phyloP scores from a whole-genome alignment of 2,797 vertebrate genomes.

The Natrix natrix region DNA sequence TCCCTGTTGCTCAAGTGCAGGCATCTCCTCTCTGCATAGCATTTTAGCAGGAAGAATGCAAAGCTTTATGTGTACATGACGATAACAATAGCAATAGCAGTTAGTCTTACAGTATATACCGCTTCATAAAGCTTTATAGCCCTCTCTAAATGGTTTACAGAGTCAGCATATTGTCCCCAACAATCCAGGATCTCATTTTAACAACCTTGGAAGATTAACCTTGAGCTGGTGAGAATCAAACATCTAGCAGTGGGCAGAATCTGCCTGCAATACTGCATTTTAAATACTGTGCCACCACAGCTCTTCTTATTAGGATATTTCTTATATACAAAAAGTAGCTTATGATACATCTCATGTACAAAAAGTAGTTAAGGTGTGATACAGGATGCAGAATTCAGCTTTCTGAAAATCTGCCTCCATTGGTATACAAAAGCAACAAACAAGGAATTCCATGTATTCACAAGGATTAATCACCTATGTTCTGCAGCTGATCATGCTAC shows the following conservation, averaged over 20 bases:
- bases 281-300: not conserved
- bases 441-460: not conserved
- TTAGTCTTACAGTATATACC: not conserved
- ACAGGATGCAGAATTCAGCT: not conserved
- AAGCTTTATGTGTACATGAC: not conserved
- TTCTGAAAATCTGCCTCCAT: not conserved
- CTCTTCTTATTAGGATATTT: no score
- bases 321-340: no score
- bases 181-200: not conserved
- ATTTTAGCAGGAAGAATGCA: not conserved
- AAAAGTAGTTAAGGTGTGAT: not conserved
- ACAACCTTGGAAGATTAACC: not conserved
- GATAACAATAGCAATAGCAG: not conserved
- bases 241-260: rapidly evolving
- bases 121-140: not conserved
- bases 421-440: not conserved
- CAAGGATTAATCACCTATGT: not conserved
- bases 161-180: not conserved
- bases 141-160: not conserved
- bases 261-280: not conserved
- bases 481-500: no score
- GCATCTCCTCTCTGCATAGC: not conserved
- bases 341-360: no score
- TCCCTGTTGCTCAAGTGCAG: not conserved
- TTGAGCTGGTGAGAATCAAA: not conserved